phyloP scores from a whole-genome alignment of 2,888 invertebrate genomes.

The Horisme vitalbata region DNA sequence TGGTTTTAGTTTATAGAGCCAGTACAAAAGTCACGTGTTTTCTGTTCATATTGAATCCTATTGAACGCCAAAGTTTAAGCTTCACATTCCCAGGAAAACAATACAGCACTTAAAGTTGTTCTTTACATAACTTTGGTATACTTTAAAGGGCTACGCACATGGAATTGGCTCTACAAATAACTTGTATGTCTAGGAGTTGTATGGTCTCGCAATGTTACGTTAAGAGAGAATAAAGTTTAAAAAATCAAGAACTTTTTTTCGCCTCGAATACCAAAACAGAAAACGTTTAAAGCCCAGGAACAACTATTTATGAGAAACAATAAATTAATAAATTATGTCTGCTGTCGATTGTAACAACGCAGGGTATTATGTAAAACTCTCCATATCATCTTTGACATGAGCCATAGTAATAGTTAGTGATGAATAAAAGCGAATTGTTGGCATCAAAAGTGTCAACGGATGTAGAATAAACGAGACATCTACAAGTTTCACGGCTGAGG shows the following conservation, averaged over 20 bases:
- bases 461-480: constrained; percentile 65
- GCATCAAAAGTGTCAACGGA: constrained; percentile 55
- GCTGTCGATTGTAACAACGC: too few species aligned
- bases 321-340: too few species aligned
- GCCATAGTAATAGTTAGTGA: too few species aligned
- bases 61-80: constrained; percentile 6
- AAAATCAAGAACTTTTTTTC: background rate
- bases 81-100: constrained; percentile 13
- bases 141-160: constrained; percentile 12
- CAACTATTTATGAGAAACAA: too few species aligned
- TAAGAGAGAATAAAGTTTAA: background rate
- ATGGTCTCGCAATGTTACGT: background rate
- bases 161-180: constrained; percentile 8
- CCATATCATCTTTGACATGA: too few species aligned
- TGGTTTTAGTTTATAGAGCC: too few species aligned
- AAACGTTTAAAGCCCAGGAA: background rate
- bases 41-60: constrained; percentile 6
- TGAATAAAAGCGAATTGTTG: constrained; percentile 39
- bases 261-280: background rate
- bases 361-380: too few species aligned
- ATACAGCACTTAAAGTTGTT: constrained; percentile 6
- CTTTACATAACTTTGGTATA: constrained; percentile 12
- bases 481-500: constrained; percentile 62
- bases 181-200: background rate
- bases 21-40: background rate